phyloP scores from a whole-genome alignment of 2,797 vertebrate genomes.

The Sebastes minor region DNA sequence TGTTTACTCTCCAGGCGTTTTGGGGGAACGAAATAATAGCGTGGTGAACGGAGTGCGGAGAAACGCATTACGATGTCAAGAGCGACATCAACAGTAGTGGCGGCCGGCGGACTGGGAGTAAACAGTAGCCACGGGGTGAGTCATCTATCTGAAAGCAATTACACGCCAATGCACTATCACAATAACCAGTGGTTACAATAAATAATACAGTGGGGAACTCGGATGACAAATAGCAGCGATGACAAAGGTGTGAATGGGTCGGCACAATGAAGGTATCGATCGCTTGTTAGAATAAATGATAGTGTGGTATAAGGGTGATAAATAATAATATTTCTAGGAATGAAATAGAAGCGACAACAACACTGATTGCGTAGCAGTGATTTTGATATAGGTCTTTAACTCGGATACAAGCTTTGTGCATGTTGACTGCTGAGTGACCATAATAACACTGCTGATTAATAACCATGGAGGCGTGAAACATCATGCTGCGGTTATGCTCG shows the following conservation, averaged over 20 bases:
- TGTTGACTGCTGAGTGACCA: background rate
- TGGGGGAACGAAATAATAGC: slow-evolving; percentile 42
- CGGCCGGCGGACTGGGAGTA: slow-evolving; percentile 21
- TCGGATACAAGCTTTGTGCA: background rate
- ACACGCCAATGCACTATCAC: slow-evolving; percentile 37
- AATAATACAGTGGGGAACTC: slow-evolving; percentile 44
- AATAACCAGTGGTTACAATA: slow-evolving; percentile 56
- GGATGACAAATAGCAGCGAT: slow-evolving; percentile 30
- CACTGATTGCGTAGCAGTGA: background rate
- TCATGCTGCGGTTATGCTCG: background rate
- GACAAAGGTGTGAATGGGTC: slow-evolving; percentile 30
- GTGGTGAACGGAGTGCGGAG: background rate
- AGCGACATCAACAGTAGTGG: slow-evolving; percentile 6
- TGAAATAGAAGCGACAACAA: background rate
- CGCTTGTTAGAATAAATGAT: slow-evolving; percentile 38
- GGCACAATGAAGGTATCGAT: slow-evolving; percentile 32
- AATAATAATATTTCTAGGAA: slow-evolving; percentile 11
- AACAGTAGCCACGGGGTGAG: slow-evolving; percentile 50
- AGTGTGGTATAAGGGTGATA: background rate
- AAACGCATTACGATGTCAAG: slow-evolving; percentile 44
- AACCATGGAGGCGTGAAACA: background rate
- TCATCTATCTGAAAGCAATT: slow-evolving; percentile 67
- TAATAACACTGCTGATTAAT: slow-evolving; percentile 4
- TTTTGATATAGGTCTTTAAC: background rate
- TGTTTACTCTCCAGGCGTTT: slow-evolving; percentile 43